Base-by-base conservation (phyloP, 1,140 invertebrate genomes). In the Vollenhovia emeryi region DNA sequence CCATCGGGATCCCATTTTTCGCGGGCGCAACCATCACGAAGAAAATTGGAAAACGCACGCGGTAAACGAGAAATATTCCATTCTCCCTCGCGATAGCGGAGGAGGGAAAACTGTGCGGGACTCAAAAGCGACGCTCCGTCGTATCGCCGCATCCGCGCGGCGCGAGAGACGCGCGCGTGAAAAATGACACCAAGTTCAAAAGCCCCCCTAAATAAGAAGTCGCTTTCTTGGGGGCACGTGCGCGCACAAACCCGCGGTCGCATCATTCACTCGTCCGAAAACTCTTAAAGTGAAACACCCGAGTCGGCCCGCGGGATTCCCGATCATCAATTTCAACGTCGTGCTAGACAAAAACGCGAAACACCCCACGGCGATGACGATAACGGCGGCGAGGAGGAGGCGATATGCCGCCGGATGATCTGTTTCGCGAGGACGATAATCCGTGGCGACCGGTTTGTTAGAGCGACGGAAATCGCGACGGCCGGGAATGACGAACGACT, bases 191-290 rank as follows among this genome's bases (percentile, higher is more conserved):
- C 60, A 43, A 86, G 82, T 88, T 87, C 82, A 91, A 92, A 89
- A 88, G 86, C 87, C 87, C 80, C 78, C 80, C 87, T 91, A 91
- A 92, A 92, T 92, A 93, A 93, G 92, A 93, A 92, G 92, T 92
- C 91, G 87, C 85, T 90, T 55, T 82, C 45, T 40, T 66, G 66
- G 60, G 52, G 85, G 84, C 69, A 62, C 27, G 36, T 15, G 55
- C 69, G 24, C 84, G 24, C 40, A 15, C 33, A 40, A 15, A 1
- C 15, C 85, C 33, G 48, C 78, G 24, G 13, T 43, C 78, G 66
- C 66, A 82, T 91, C 89, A 89, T 89, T 91, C 91, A 91, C 85
- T 80, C 85, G 40, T 27, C 45, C 55, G 71, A 87, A 79, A 83
- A 84, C 59, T 90, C 85, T 66, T 48, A 66, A 87, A 90, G 89